Base-by-base conservation (phyloP, 2,113 vertebrate genomes). In the Mesoclemmys tuberculata region DNA sequence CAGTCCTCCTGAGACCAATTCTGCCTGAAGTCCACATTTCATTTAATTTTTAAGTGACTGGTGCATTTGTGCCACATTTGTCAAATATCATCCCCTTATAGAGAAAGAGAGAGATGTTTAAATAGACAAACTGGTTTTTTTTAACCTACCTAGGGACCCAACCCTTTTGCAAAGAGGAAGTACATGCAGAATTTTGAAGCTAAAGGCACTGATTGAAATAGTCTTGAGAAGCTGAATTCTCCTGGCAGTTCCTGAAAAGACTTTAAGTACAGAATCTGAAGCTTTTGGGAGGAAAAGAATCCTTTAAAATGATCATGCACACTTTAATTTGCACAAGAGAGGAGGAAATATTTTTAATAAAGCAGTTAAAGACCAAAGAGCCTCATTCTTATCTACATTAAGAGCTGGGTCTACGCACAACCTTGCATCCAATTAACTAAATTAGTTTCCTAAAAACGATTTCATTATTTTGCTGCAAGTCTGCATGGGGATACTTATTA, bases 301-400 rank as follows among this genome's bases (percentile, higher is more conserved):
- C 82, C 55, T 71, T 96, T 96, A 93, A 94, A 96, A 96, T 84
- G 14, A 94, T 71, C 82, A 95, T 85, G 71, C 48, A 93, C 24
- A 61, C 31, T 56, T 92, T 38, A 79, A 83, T 96, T 85, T 61
- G 78, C 38, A 93, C 92, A 88, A 2, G 75, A 90, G 21, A 85
- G 19, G 5, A 83, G 0, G n/a, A 24, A 81, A 83, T 51, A 6
- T 0, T 24, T 85, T 93, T 91, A 64, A 93, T 88, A 54, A 78
- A 61, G 3, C 11, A 35, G 48, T 29, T 29, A 90, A 85, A 31
- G 22, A 71, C 64, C 19, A 86, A 93, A 61, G 0, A 12, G 0
- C 2, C 3, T 85, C 12, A 26, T 75, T 75, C 22, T 13, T 21
- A 75, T 44, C 41, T 74, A 41, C 8, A 41, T 38, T 38, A 74